Base-by-base conservation (phyloP, 2,888 invertebrate species). In the Amphiduros pacificus region DNA sequence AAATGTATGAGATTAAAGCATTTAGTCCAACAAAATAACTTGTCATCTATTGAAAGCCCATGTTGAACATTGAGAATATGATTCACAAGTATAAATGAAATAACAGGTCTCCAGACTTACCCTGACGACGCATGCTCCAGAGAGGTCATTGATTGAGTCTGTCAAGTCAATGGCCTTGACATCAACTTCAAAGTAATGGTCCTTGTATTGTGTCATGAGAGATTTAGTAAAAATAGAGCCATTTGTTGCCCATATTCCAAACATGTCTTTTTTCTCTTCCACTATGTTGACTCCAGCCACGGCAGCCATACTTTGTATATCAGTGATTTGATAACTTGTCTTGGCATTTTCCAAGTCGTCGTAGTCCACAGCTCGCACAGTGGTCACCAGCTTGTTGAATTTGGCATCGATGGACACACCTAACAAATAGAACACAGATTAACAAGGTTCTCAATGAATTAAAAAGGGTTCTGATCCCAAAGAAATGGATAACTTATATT, bases 321-420 rank as follows among this genome's bases (percentile, higher is more conserved):
- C n/a, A n/a, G n/a, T n/a, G 17, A 36, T 36, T 17, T 36, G 36
- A 36, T 17, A 9, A 36, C 9, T 36, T 9, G 11, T 36, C 11
- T 36, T 11, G 17, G 17, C 36, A 36, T 11, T 36, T 11, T 17
- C 17, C 17, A 27, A 17, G 0, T 73, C 60, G 61, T 76, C 77
- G 11, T 61, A 52, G 49, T 77, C 77, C 1, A 55, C 51, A 3
- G 77, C 77, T 17, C 63, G 44, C 6, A 76, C 69, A 6, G 68
- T 65, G 6, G 76, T 52, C 22, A 81, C 76, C 52, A 73, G 74
- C 57, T 76, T 73, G 11, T 74, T 76, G 48, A 76, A 73, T 28
- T 74, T 70, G 1, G 80, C 76, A 32, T 75, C 66, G 20, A 70
- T 67, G 0, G 79, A 74, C 26, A 81, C 75, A 64, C 81, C 81